Evolutionary conservation across 2,888 invertebrate genomes (phyloP).

Genomic region (Agelastica alni): DNA sequence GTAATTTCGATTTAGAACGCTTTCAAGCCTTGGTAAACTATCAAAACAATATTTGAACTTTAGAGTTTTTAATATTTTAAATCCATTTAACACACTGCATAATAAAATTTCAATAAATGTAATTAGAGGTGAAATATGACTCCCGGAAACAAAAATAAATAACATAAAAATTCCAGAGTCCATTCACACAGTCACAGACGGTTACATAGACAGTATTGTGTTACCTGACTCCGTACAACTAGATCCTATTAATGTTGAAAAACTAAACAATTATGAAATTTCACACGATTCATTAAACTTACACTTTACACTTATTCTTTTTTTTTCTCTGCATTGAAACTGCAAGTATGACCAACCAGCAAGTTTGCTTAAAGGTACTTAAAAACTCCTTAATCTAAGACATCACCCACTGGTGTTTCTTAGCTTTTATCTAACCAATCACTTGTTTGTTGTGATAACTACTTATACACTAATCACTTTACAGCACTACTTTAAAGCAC

Average conservation of each 20-base stretch:
- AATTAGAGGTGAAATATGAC: not conserved
- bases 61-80: not conserved
- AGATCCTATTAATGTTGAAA: not conserved
- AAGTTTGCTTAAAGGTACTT: too few relatives aligned
- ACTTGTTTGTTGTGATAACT: too few relatives aligned
- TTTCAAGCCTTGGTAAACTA: too few relatives aligned
- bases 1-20: too few relatives aligned
- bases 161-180: not conserved
- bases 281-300: not conserved
- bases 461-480: too few relatives aligned
- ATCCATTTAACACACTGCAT: not conserved
- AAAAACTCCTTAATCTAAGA: too few relatives aligned
- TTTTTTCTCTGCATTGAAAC: not conserved
- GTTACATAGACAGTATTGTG: not conserved
- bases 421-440: too few relatives aligned
- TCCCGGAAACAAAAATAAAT: conserved; percentile 1
- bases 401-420: too few relatives aligned
- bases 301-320: not conserved
- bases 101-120: not conserved
- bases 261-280: too few relatives aligned
- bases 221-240: not conserved
- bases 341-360: too few relatives aligned
- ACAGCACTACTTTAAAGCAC: too few relatives aligned
- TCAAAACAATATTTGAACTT: not conserved
- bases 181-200: not conserved